Conservation (phyloP, 2,888 invertebrate genomes). For the Philhelius pedissequus region DNA sequence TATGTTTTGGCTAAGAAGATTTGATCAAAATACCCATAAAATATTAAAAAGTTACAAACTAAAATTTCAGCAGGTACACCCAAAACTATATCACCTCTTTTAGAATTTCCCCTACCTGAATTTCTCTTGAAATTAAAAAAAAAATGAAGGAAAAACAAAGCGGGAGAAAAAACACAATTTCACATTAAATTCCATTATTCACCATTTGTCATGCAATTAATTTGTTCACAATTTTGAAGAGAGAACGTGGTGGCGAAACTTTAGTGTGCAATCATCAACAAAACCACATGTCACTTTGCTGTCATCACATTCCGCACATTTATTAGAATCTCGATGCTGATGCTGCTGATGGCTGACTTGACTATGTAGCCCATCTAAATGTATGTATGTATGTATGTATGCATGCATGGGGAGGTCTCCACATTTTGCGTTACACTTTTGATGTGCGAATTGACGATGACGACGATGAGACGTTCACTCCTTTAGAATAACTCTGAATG, state of each 20-base stretch:
- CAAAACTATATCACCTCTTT: neutral
- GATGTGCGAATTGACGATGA: neutral
- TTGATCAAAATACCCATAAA: no score
- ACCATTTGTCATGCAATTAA: slow-evolving; percentile 60
- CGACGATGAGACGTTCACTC: neutral
- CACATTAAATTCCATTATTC: slow-evolving; percentile 47
- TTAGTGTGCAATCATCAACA: slow-evolving; percentile 63
- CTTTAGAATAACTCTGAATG: neutral
- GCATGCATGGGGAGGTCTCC: neutral
- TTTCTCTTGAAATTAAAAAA: neutral
- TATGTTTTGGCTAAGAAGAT: no score
- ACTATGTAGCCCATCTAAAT: no score
- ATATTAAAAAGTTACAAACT: no score
- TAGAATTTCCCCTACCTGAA: neutral
- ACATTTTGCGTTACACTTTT: neutral
- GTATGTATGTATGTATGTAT: no score
- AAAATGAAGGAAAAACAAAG: no score
- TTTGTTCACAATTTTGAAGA: slow-evolving; percentile 31
- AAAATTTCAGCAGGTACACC: neutral
- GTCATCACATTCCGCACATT: slow-evolving; percentile 65
- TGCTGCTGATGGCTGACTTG: neutral
- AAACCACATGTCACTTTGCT: slow-evolving; percentile 65
- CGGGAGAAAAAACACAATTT: neutral
- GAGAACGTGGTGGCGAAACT: slow-evolving; percentile 34
- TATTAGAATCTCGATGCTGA: slow-evolving; percentile 36